phyloP scores from a whole-genome alignment of 1,140 invertebrate species.

The Drosophila elegans region DNA sequence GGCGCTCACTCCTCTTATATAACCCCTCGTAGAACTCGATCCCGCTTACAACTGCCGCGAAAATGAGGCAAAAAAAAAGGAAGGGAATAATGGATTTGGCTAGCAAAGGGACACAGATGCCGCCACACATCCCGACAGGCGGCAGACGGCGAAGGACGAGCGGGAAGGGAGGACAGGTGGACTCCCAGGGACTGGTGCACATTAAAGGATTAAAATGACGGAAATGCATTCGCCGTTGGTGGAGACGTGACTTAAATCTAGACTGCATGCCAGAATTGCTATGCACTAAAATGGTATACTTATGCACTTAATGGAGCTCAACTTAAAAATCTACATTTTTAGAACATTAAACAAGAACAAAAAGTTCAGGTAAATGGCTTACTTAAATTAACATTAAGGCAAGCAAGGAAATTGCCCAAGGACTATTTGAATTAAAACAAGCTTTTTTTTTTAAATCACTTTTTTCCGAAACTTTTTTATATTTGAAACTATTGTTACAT shows the following conservation, averaged over 20 bases:
- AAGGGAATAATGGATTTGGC: conserved; percentile 56
- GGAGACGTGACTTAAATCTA: conserved; percentile 20
- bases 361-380: too few species aligned
- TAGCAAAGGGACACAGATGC: conserved; percentile 41
- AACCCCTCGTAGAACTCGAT: conserved; percentile 10
- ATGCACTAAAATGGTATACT: conserved; percentile 19
- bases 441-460: too few species aligned
- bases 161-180: too few species aligned
- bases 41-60: conserved; percentile 17
- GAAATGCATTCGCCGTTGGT: conserved; percentile 49
- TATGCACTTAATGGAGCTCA: background rate
- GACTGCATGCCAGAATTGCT: conserved; percentile 8
- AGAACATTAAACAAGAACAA: too few species aligned
- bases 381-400: background rate
- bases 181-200: conserved; percentile 12
- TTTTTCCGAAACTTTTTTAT: too few species aligned
- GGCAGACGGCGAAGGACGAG: conserved; percentile 5
- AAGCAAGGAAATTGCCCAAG: background rate
- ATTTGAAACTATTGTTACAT: too few species aligned
- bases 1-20: background rate
- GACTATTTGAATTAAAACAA: too few species aligned
- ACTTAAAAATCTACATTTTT: background rate
- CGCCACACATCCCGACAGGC: conserved; percentile 26
- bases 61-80: conserved; percentile 35
- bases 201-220: conserved; percentile 69